Evolutionary conservation across 2,113 vertebrate genomes (phyloP).

Genomic region (Bujurquina vittata): DNA sequence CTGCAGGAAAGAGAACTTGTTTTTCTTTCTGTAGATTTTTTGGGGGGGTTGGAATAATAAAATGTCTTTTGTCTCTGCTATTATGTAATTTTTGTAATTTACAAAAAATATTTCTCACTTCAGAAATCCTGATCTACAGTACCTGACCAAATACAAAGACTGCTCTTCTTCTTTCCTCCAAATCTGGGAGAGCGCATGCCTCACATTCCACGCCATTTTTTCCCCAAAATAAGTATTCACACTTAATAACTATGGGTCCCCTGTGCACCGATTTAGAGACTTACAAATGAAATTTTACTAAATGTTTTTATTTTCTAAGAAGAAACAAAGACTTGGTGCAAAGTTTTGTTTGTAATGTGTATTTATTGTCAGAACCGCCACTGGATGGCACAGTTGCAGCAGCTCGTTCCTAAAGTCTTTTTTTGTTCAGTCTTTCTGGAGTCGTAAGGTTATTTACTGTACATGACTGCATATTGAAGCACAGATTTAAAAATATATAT

Average conservation of each 20-base stretch:
- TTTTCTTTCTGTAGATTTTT: background rate
- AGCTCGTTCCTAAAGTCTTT: slow-evolving; percentile 21
- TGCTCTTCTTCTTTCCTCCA: slow-evolving; percentile 41
- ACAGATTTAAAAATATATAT: slow-evolving; percentile 42
- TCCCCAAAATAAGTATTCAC: background rate
- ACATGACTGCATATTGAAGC: slow-evolving; percentile 34
- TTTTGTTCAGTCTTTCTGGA: slow-evolving; percentile 11
- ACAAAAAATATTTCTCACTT: background rate
- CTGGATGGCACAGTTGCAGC: slow-evolving; percentile 8
- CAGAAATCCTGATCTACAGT: background rate
- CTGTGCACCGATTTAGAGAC: background rate
- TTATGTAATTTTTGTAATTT: background rate
- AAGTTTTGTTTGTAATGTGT: background rate
- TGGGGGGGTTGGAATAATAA: accelerated
- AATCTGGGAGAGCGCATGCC: slow-evolving; percentile 36
- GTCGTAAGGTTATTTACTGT: background rate
- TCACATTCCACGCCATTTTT: slow-evolving; percentile 60
- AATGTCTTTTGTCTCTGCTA: background rate
- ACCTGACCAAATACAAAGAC: slow-evolving; percentile 45
- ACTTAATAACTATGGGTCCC: background rate
- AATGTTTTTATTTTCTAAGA: background rate
- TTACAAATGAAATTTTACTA: background rate
- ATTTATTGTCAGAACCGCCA: slow-evolving; percentile 42
- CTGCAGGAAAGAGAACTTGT: background rate
- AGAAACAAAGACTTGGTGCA: background rate